Evolutionary conservation across 1,140 invertebrate species (phyloP).

Genomic region (Drosophila obscura): DNA sequence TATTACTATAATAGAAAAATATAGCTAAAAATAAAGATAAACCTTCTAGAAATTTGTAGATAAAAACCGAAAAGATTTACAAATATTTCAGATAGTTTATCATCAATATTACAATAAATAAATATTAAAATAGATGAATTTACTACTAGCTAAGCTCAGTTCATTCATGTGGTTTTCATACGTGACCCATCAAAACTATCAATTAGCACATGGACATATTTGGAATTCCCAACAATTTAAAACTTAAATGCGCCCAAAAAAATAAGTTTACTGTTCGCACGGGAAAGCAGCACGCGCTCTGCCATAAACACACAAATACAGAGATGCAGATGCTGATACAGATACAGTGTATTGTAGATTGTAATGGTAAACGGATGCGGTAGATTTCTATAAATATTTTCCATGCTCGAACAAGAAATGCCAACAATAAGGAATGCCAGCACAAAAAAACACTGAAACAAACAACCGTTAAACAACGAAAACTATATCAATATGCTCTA

Average conservation of each 20-base stretch:
- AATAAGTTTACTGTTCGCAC: slow-evolving; percentile 48
- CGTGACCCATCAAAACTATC: slow-evolving; percentile 36
- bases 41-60: background rate
- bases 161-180: slow-evolving; percentile 31
- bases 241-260: slow-evolving; percentile 31
- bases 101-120: too few relatives aligned
- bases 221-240: slow-evolving; percentile 48
- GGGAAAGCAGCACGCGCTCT: slow-evolving; percentile 34
- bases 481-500: slow-evolving; percentile 83
- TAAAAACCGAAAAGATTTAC: background rate
- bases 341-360: slow-evolving; percentile 4
- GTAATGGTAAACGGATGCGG: slow-evolving; percentile 48
- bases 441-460: slow-evolving; percentile 58
- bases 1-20: too few relatives aligned
- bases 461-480: slow-evolving; percentile 80
- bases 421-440: slow-evolving; percentile 40
- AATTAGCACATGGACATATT: slow-evolving; percentile 63
- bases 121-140: background rate
- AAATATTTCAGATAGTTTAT: too few relatives aligned
- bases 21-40: background rate
- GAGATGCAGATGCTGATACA: too few relatives aligned
- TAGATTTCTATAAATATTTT: slow-evolving; percentile 74
- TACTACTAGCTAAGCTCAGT: slow-evolving; percentile 12
- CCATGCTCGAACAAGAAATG: slow-evolving; percentile 57
- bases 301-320: too few relatives aligned